Evolutionary conservation across 2,113 vertebrate species (phyloP), one percentile per base, ranked within the genome.

Genomic region (Ammospiza nelsoni): DNA sequence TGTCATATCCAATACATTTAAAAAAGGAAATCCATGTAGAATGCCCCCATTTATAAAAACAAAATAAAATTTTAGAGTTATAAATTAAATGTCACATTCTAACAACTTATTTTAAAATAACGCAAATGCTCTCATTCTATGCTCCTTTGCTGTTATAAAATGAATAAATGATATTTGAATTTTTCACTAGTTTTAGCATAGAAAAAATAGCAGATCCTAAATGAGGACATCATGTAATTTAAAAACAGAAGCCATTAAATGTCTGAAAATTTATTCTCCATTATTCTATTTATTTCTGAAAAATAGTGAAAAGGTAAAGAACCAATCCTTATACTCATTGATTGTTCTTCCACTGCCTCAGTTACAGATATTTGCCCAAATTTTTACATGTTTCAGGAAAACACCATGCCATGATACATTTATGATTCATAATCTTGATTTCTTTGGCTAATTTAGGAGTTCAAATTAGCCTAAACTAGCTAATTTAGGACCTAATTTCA

Each of bases 111-210:
- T 80, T 79, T 31, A n/a, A 83, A 86, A 33, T 25, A 76, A 67
- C 11, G 44, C 4, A 86, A 52, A 41, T 27, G 1, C 0, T 89
- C 2, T 67, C 9, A 23, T 54, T 43, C 12, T 72, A 1, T 62
- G 15, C 15, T 83, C 6, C 24, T 49, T 66, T 72, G 9, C 4
- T 62, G 21, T n/a, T 67, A 16, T 15, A 83, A 89, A 86, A 77
- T 78, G 5, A 77, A 61, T 39, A 81, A 44, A 27, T 58, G 21
- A 27, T 9, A 35, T 65, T 21, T 52, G 7, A 63, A 22, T 82
- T 82, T 61, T 67, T 62, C 16, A 44, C 25, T 8, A 52, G 2
- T 15, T 66, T 78, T 52, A 12, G 2, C 8, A 29, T 9, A 82
- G 13, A 90, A 69, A 58, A 58, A 16, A 11, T 22, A 62, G 5